Percentiles rank a stretch among this genome's conserved stretches.
Conservation (phyloP, 1,140 invertebrate genomes). For the Trichonephila clavata region DNA sequence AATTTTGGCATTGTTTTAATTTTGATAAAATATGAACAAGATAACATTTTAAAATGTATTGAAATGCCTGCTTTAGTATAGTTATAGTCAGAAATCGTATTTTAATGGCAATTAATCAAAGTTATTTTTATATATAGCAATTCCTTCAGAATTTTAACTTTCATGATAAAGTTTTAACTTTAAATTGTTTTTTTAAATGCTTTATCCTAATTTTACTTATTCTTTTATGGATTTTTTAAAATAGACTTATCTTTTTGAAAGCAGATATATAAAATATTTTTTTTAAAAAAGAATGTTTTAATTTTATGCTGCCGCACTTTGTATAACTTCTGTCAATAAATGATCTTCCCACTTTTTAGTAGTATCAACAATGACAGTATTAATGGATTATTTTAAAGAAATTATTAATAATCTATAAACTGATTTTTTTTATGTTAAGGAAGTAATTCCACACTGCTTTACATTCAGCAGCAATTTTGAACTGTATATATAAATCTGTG, state of each 20-base stretch:
- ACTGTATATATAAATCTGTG: conserved; percentile 41
- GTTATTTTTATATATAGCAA: too few species aligned
- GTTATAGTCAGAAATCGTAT: too few species aligned
- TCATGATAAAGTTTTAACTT: too few species aligned
- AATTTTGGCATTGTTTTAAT: too few species aligned
- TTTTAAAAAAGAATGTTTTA: neutral
- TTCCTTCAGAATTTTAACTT: too few species aligned
- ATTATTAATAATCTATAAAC: neutral
- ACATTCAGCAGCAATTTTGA: conserved; percentile 44
- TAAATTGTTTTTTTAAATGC: too few species aligned
- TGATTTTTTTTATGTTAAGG: neutral
- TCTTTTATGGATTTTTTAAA: neutral
- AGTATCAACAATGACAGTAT: neutral
- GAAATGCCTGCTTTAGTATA: too few species aligned
- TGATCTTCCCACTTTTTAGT: neutral
- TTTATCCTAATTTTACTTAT: neutral
- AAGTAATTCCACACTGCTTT: conserved; percentile 23
- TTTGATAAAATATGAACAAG: too few species aligned
- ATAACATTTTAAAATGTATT: too few species aligned
- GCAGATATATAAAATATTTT: neutral
- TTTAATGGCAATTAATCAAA: too few species aligned
- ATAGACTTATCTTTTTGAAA: neutral
- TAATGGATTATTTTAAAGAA: neutral
- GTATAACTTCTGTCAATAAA: neutral
- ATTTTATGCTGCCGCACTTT: neutral